Conservation (phyloP, 92 coral and sea anemone species). For the Epizoanthus illoricatus region DNA sequence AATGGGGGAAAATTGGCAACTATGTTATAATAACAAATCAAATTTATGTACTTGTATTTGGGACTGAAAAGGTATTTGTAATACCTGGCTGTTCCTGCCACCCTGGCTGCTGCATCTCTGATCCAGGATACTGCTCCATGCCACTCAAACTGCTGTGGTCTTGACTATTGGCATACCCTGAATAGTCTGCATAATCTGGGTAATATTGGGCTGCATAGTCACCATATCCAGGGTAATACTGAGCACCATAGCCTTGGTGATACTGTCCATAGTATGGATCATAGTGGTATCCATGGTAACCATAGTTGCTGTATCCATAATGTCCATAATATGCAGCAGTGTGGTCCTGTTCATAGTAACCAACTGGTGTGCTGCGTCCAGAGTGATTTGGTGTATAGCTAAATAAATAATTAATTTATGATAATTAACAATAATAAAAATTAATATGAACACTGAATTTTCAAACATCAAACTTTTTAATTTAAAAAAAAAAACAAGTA, state of each 20-base stretch:
- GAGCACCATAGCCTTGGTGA: not conserved
- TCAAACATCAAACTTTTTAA: too few relatives aligned
- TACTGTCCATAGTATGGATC: constrained; percentile 28
- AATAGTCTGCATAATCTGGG: constrained; percentile 27
- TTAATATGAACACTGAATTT: too few relatives aligned
- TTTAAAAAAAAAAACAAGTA: too few relatives aligned
- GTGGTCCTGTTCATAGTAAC: constrained; percentile 12
- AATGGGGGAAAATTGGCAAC: too few relatives aligned
- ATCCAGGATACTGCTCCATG: constrained; percentile 13
- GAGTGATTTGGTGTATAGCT: constrained; percentile 28
- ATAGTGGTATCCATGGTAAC: constrained; percentile 22
- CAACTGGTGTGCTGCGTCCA: constrained; percentile 18
- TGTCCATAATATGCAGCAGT: not conserved
- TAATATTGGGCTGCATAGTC: constrained; percentile 18
- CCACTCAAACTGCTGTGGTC: constrained; percentile 16
- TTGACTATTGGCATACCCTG: constrained; percentile 27
- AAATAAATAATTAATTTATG: not conserved
- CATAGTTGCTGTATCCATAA: not conserved
- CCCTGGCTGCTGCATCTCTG: not conserved
- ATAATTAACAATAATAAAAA: too few relatives aligned
- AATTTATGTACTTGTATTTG: too few relatives aligned
- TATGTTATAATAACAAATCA: too few relatives aligned
- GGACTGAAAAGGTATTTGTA: too few relatives aligned
- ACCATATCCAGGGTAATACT: constrained; percentile 10
- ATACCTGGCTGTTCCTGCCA: constrained; percentile 28